phyloP scores from a whole-genome alignment of 1,140 invertebrate genomes.

The Acromyrmex charruanus region DNA sequence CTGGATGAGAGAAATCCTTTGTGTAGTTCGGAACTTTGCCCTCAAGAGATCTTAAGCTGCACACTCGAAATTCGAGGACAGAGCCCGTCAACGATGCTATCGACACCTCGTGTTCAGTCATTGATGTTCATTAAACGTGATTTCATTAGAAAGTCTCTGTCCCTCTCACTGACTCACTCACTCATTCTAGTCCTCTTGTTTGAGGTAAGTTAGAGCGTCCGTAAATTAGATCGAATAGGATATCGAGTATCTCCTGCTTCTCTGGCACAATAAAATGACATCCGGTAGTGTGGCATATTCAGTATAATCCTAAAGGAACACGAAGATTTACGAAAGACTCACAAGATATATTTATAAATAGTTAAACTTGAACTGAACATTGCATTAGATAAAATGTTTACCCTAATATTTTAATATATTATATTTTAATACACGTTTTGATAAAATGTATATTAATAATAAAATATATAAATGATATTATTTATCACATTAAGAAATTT shows the following conservation, averaged over 20 bases:
- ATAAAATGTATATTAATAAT: not conserved
- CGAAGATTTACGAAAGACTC: not conserved
- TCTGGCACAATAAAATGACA: not conserved
- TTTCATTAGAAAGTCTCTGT: constrained; percentile 10
- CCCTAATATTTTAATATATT: not conserved
- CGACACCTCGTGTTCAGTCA: constrained; percentile 51
- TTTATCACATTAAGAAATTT: constrained; percentile 20
- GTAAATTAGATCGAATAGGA: constrained; percentile 20
- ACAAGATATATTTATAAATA: not conserved
- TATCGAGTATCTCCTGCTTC: not conserved
- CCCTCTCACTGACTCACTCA: not conserved
- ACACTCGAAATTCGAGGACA: constrained; percentile 59
- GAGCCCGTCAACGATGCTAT: constrained; percentile 31
- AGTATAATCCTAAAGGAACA: not conserved
- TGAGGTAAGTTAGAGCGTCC: constrained; percentile 6
- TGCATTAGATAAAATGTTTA: not conserved
- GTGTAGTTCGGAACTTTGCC: constrained; percentile 53
- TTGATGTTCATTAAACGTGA: constrained; percentile 52
- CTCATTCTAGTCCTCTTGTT: not conserved
- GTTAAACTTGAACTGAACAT: not conserved
- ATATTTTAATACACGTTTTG: not conserved
- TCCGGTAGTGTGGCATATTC: not conserved
- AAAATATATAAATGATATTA: not conserved
- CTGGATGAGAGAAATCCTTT: constrained; percentile 43
- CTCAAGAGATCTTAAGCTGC: constrained; percentile 42